Evolutionary conservation across 1,140 invertebrate species (phyloP), one percentile per base, ranked within the genome.

Genomic region (Ostrea edulis): DNA sequence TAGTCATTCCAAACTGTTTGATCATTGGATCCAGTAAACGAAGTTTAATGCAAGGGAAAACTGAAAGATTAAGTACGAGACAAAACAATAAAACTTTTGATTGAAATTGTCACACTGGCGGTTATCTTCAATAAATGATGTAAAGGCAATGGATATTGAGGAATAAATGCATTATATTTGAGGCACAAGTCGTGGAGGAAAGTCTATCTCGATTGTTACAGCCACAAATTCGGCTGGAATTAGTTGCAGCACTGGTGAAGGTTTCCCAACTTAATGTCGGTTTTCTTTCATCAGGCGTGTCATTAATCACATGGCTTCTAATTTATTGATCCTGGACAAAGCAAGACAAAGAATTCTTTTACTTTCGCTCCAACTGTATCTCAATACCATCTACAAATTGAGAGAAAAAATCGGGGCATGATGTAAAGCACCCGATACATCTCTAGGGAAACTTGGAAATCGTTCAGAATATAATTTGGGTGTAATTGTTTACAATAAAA

Each of bases 401-500:
- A 12, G 68, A 35, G 29, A 44, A 77, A 71, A 77, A 77, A 77
- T 77, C 68, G 68, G 68, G 29, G 22, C 29, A 25, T 77, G 68
- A 77, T 77, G 68, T 77, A 77, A 77, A 77, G 22, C 25, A 77
- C 68, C 68, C 68, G 68, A 29, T 25, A 77, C 68, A 77, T 77
- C 68, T 77, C 68, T 25, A 44, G 68, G 68, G 68, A 77, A 77
- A 77, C 68, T 29, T 14, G 68, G 68, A 77, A 77, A 25, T 77
- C 68, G 68, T 77, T 77, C 25, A 35, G 68, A 77, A 77, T 29
- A 77, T 17, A 77, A 77, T 77, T 77, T 25, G 68, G 29, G 68
- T 77, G 68, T 35, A 77, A 77, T 77, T 77, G 68, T 77, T 77
- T 77, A 77, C 68, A 77, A 77, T 77, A 35, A 77, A 77, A 77